Conservation (phyloP, 2,797 vertebrate species). For the Chaetodon trifasciatus region DNA sequence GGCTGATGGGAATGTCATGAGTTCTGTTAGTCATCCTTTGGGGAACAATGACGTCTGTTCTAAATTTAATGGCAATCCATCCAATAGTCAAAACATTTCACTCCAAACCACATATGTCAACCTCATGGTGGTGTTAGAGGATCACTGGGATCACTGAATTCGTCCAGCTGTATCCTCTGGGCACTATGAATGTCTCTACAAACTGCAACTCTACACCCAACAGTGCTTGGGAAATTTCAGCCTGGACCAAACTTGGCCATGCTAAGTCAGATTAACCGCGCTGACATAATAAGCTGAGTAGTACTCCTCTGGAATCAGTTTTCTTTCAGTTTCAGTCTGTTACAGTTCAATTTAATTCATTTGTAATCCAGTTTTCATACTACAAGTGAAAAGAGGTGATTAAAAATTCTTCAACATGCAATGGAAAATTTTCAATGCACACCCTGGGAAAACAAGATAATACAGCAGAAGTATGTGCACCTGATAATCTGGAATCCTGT, state of each 20-base stretch:
- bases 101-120: neutral
- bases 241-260: neutral
- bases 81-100: neutral
- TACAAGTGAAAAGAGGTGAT: neutral
- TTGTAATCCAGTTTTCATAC: neutral
- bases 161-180: neutral
- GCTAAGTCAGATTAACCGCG: neutral
- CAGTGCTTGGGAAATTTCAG: neutral
- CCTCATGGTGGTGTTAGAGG: neutral
- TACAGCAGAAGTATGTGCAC: neutral
- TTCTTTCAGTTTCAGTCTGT: neutral
- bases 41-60: neutral
- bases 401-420: neutral
- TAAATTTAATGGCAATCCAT: neutral
- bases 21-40: too few relatives aligned
- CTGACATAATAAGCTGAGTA: neutral
- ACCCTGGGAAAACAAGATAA: neutral
- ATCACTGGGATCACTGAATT: neutral
- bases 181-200: neutral
- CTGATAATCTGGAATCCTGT: neutral
- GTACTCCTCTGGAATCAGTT: neutral
- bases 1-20: neutral
- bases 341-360: neutral
- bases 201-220: neutral
- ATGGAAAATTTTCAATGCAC: neutral